A percentile compares a stretch with the other conserved stretches of the same genome.
Evolutionary conservation across 2,113 vertebrate genomes (phyloP).

Genomic region (Anseranas semipalmata): DNA sequence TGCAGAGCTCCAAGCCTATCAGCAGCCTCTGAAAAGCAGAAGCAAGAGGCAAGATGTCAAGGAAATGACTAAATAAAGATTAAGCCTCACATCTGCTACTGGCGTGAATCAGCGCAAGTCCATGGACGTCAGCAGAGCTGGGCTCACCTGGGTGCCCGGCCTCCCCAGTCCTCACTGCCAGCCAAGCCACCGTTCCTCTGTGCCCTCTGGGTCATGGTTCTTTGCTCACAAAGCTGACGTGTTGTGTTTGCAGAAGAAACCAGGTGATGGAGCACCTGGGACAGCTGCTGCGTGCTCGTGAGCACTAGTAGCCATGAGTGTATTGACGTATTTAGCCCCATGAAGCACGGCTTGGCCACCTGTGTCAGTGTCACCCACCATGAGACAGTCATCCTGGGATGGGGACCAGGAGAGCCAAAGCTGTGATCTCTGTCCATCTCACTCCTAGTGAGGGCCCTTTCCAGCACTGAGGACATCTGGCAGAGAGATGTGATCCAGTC

Average conservation of each 20-base stretch:
- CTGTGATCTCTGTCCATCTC: neutral
- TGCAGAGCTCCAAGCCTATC: neutral
- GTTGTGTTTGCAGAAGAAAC: neutral
- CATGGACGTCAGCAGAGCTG: neutral
- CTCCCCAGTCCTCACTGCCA: neutral
- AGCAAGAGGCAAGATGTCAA: neutral
- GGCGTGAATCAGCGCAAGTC: neutral
- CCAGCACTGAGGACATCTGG: neutral
- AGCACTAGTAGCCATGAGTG: neutral
- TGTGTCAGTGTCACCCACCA: neutral
- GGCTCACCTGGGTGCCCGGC: neutral
- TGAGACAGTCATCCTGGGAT: neutral
- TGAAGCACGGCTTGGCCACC: neutral
- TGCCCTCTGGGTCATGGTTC: accelerated
- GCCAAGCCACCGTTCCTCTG: neutral
- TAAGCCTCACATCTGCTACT: neutral
- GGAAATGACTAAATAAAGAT: neutral
- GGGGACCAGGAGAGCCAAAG: neutral
- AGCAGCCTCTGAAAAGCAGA: neutral
- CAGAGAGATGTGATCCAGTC: neutral
- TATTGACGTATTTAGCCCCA: accelerated
- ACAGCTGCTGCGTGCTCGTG: neutral
- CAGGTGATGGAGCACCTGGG: neutral
- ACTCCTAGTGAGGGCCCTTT: neutral
- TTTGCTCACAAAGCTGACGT: accelerated